Conservation (phyloP, 2,888 invertebrate genomes). For the Tenthredo livida region DNA sequence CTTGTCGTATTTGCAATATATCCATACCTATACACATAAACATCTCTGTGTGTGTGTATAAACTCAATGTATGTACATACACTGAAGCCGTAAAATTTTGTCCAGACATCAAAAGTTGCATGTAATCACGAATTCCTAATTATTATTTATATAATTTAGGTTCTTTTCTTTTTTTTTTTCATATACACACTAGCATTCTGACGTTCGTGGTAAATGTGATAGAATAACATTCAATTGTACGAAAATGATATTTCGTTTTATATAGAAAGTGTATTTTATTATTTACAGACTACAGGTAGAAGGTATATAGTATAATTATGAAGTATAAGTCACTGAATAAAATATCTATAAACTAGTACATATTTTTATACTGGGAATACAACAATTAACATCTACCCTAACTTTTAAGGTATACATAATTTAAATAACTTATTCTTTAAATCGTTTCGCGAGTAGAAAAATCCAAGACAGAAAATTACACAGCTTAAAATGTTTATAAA, state of each 20-base stretch:
- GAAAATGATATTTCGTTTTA: neutral
- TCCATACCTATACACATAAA: neutral
- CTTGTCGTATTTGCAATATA: neutral
- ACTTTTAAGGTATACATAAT: constrained; percentile 18
- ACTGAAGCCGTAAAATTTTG: constrained; percentile 2
- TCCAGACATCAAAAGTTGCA: neutral
- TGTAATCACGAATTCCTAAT: constrained; percentile 7
- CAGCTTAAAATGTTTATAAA: neutral
- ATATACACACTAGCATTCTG: neutral
- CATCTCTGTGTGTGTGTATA: neutral
- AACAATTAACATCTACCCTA: constrained; percentile 21
- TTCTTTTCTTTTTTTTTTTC: neutral
- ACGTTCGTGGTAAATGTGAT: neutral
- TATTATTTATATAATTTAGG: neutral
- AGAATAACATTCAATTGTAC: neutral
- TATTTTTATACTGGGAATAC: neutral
- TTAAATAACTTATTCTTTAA: constrained; percentile 43
- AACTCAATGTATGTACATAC: neutral
- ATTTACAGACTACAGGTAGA: constrained; percentile 45
- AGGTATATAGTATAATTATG: neutral
- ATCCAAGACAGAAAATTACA: neutral
- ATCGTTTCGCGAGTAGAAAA: neutral
- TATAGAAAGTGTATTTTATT: constrained; percentile 48
- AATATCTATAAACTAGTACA: constrained; percentile 18
- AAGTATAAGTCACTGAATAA: constrained; percentile 13